A percentile compares a stretch with the other conserved stretches of the same genome.
These are phyloP conservation scores for Microctonus aethiopoides DNA, from an alignment of 2,888 invertebrate genomes.

Conservation along the genomic window DNA sequence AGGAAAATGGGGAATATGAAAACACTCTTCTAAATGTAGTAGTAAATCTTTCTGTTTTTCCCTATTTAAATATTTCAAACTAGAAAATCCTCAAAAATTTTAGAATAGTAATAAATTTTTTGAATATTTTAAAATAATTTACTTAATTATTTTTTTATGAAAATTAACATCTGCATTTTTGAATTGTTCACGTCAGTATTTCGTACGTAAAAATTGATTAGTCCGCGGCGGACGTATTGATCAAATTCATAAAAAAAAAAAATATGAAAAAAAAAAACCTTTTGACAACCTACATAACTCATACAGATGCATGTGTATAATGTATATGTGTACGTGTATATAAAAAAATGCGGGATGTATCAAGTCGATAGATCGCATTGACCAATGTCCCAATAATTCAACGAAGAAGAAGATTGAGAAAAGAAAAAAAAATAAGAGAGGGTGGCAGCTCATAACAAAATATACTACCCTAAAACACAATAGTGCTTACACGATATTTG, in stretches of 20 bases:
- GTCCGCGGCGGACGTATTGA: neutral
- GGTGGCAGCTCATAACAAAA: conserved; percentile 29
- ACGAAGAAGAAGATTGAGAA: conserved; percentile 38
- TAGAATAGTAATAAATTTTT: no score
- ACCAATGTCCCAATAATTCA: conserved; percentile 42
- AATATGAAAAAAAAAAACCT: neutral
- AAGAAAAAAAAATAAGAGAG: conserved; percentile 19
- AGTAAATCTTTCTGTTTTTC: no score
- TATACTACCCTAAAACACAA: conserved; percentile 38
- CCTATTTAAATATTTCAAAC: no score
- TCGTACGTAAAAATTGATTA: neutral
- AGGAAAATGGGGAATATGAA: no score
- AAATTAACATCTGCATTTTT: neutral
- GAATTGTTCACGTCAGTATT: no score
- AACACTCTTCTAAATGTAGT: no score
- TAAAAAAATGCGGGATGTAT: conserved; percentile 37
- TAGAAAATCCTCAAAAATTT: no score
- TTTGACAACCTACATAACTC: neutral
- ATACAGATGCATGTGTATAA: neutral
- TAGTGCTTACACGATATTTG: conserved; percentile 29
- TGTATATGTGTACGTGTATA: neutral
- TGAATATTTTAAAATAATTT: no score
- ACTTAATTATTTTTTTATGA: conserved; percentile 10
- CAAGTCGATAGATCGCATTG: conserved; percentile 36
- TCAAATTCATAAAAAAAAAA: neutral